A percentile compares a stretch with the other conserved stretches of the same genome.
These are phyloP conservation scores for Agrotis clavis DNA, from an alignment of 2,888 invertebrate species.

Conservation along the genomic window DNA sequence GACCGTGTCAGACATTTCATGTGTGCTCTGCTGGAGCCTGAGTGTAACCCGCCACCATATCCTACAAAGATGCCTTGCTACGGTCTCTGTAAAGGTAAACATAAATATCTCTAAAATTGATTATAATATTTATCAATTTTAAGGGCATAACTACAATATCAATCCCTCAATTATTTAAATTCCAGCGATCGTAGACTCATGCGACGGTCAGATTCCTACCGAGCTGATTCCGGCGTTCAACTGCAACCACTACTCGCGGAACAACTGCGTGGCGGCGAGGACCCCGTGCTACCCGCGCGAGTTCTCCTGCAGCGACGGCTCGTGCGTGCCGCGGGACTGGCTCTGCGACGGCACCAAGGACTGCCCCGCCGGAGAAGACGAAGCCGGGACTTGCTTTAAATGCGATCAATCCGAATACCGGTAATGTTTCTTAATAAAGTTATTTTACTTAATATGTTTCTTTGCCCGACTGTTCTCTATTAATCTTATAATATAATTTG, in stretches of 20 bases:
- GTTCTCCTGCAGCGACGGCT: constrained; percentile 90
- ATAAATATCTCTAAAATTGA: background rate
- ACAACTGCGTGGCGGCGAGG: constrained; percentile 89
- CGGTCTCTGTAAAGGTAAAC: constrained; percentile 92
- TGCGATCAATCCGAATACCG: constrained; percentile 83
- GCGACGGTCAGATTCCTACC: constrained; percentile 91
- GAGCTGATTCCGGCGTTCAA: constrained; percentile 91
- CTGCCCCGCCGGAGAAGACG: constrained; percentile 92
- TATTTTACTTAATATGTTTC: background rate
- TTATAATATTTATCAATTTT: background rate
- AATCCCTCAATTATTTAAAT: constrained; percentile 41
- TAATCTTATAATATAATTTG: background rate
- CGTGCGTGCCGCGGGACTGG: constrained; percentile 92
- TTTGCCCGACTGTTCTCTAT: no score
- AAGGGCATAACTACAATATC: background rate
- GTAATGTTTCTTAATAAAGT: constrained; percentile 65
- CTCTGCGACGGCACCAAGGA: constrained; percentile 92
- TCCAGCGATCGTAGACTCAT: constrained; percentile 92
- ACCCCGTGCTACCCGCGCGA: constrained; percentile 90
- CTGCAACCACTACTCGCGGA: constrained; percentile 92
- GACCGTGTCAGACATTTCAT: constrained; percentile 91
- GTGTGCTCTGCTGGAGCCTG: constrained; percentile 93
- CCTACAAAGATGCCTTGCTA: constrained; percentile 92
- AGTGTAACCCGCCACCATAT: constrained; percentile 92
- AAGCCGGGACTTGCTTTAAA: constrained; percentile 86